phyloP scores from a whole-genome alignment of 2,888 invertebrate genomes.

The Dermolepida albohirtum region DNA sequence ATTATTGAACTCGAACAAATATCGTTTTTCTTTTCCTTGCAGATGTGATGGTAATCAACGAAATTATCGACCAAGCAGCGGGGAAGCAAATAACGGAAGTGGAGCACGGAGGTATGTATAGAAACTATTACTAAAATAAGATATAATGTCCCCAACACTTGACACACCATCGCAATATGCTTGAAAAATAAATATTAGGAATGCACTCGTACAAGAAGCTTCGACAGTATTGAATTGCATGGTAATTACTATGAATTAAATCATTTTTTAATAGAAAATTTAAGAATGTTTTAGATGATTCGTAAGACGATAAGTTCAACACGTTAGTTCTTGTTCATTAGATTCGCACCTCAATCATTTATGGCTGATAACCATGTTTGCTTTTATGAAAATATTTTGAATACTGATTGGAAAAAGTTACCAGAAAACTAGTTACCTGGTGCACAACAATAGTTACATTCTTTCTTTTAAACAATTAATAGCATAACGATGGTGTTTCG shows the following conservation, averaged over 20 bases:
- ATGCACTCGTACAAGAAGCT: constrained; percentile 8
- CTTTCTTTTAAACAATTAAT: not conserved
- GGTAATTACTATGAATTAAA: not conserved
- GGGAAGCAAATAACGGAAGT: constrained; percentile 87
- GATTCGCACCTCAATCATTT: too few relatives aligned
- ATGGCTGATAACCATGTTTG: too few relatives aligned
- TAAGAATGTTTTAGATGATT: too few relatives aligned
- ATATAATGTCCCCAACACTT: constrained; percentile 40
- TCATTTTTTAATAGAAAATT: too few relatives aligned
- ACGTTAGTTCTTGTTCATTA: too few relatives aligned
- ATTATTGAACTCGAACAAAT: not conserved
- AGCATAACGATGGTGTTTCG: constrained; percentile 58
- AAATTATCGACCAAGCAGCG: constrained; percentile 96
- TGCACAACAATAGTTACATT: constrained; percentile 20
- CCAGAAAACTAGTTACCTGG: constrained; percentile 14
- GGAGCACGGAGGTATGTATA: constrained; percentile 85
- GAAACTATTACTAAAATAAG: constrained; percentile 16
- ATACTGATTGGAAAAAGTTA: too few relatives aligned
- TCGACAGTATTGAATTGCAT: not conserved
- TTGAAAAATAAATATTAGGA: constrained; percentile 41
- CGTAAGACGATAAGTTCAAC: too few relatives aligned
- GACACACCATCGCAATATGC: constrained; percentile 66
- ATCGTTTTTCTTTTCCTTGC: constrained; percentile 56
- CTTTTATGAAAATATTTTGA: too few relatives aligned
- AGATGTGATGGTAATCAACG: constrained; percentile 98